Evolutionary conservation across 2,888 invertebrate genomes (phyloP), one percentile per base, ranked within the genome.

Genomic region (Scaptomyza flava): DNA sequence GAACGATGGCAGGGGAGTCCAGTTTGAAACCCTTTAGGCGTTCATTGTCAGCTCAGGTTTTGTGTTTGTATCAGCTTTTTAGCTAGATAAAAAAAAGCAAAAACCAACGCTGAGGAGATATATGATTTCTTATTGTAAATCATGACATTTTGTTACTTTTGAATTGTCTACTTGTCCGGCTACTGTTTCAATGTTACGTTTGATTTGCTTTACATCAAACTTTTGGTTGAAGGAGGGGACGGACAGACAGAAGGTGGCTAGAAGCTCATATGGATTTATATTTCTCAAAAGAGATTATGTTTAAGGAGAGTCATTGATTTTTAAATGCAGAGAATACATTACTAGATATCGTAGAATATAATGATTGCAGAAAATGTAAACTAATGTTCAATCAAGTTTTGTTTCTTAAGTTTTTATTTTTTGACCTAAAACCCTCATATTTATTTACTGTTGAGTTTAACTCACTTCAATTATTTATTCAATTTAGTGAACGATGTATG

Each of bases 91-190:
- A 81, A 81, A 46, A 53, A 59, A 47, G 12, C 47, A 36, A 57
- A 41, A 57, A 53, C 31, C 50, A 60, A 61, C 72, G 66, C 67
- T 43, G 67, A 63, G 31, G 78, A 83, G 65, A 86, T 77, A 87
- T 77, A 77, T 75, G 82, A 82, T 81, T 81, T 84, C 85, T 72
- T 79, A 84, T 85, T 82, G 87, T 87, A 84, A 82, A 84, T 82
- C 81, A 82, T 87, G 87, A 84, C 87, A 87, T 82, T 82, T 79
- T 79, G 77, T 79, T 87, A 69, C 73, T 65, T 78, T 74, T 73
- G 68, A 63, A 68, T 72, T 47, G 73, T 59, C 68, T 66, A 67
- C 68, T 70, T 83, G 68, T 68, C 67, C 61, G 69, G 82, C 87
- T 82, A 84, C 82, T 70, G 82, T 84, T 82, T 79, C 65, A 57